These are phyloP conservation scores for Phengaris arion DNA, from an alignment of 2,888 invertebrate species.

Conservation along the genomic window DNA sequence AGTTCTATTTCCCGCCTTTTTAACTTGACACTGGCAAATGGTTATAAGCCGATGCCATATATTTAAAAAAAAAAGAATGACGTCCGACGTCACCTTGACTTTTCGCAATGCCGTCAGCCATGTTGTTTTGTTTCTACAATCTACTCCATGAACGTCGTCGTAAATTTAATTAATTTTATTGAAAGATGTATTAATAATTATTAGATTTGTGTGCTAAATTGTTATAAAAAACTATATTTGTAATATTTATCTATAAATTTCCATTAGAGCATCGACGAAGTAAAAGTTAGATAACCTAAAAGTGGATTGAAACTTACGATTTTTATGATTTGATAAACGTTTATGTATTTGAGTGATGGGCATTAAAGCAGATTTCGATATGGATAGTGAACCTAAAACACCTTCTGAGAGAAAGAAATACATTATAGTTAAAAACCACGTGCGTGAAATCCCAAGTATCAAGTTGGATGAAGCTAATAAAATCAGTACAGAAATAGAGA, in stretches of 20 bases:
- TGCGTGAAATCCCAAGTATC: conserved; percentile 44
- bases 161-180: not conserved
- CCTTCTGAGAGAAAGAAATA: conserved; percentile 46
- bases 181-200: not conserved
- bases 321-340: not conserved
- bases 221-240: not conserved
- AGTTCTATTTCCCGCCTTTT: no score
- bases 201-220: not conserved
- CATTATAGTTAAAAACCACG: conserved; percentile 55
- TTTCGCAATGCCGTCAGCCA: not conserved
- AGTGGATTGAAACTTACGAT: not conserved
- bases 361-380: conserved; percentile 48
- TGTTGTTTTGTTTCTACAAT: conserved; percentile 6
- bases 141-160: not conserved
- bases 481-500: conserved; percentile 33
- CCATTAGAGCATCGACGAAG: not conserved
- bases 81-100: not conserved
- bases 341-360: conserved; percentile 46
- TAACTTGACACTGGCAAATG: no score
- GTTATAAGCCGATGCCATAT: no score
- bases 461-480: conserved; percentile 12
- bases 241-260: not conserved
- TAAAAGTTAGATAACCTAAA: not conserved
- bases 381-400: conserved; percentile 42
- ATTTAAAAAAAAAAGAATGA: not conserved